phyloP scores from a whole-genome alignment of 2,888 invertebrate species.

The Cotesia congregata region DNA sequence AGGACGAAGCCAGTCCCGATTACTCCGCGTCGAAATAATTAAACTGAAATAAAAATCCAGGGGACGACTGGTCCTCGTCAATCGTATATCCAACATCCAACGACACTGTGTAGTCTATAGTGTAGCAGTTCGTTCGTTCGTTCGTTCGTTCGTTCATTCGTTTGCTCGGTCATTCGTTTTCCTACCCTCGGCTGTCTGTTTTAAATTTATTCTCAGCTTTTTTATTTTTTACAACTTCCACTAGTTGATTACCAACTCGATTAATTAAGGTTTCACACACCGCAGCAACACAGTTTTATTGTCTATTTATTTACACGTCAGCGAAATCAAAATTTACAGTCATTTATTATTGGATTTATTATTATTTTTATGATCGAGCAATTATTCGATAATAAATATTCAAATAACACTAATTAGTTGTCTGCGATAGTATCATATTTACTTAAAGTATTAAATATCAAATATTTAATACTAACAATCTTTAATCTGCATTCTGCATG shows the following conservation, averaged over 20 bases:
- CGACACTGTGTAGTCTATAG: constrained; percentile 35
- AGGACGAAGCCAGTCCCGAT: constrained; percentile 53
- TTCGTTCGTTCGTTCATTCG: constrained; percentile 39
- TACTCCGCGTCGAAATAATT: constrained; percentile 63
- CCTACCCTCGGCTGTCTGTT: constrained; percentile 32
- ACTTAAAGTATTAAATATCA: too few species aligned
- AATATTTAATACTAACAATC: not conserved
- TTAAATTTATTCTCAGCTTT: constrained; percentile 32
- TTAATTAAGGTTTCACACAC: constrained; percentile 27
- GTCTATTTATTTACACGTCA: constrained; percentile 5
- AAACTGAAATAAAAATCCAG: constrained; percentile 65
- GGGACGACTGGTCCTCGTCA: constrained; percentile 54
- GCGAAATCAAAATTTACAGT: not conserved
- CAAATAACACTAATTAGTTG: not conserved
- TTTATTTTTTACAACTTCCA: constrained; percentile 17
- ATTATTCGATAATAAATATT: not conserved
- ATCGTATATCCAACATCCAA: constrained; percentile 46
- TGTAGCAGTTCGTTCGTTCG: constrained; percentile 20
- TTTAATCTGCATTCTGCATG: not conserved
- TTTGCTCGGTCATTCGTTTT: constrained; percentile 36
- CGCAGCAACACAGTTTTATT: not conserved
- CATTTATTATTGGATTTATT: not conserved
- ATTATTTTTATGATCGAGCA: not conserved
- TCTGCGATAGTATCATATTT: not conserved
- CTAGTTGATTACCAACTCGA: constrained; percentile 26